Conservation (phyloP, 2,888 invertebrate genomes). For the Microplitis deprimator region DNA sequence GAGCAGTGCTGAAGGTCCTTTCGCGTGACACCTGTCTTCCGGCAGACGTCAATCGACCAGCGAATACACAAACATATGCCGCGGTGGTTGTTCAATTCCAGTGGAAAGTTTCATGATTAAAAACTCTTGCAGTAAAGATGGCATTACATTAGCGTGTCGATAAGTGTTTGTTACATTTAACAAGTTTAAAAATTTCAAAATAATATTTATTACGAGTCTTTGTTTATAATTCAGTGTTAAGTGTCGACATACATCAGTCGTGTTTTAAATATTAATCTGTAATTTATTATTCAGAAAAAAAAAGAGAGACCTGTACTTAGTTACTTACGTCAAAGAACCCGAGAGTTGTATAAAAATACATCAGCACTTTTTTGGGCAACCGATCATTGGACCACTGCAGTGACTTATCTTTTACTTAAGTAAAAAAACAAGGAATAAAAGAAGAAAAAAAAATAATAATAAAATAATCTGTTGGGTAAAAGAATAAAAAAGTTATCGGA, state of each 20-base stretch:
- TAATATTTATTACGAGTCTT: background rate
- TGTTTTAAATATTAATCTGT: background rate
- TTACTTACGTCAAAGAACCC: background rate
- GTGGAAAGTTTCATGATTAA: slow-evolving; percentile 31
- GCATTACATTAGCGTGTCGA: slow-evolving; percentile 34
- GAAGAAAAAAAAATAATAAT: background rate
- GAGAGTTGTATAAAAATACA: background rate
- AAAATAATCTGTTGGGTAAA: background rate
- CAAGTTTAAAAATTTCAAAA: background rate
- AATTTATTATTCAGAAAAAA: background rate
- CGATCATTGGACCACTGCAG: background rate
- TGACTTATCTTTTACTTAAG: background rate
- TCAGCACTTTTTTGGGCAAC: background rate
- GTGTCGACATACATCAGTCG: background rate
- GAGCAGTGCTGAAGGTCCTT: background rate
- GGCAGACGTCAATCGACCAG: slow-evolving; percentile 11
- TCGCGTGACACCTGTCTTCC: slow-evolving; percentile 27
- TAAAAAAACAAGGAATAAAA: background rate
- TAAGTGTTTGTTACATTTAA: slow-evolving; percentile 6
- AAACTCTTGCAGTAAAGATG: slow-evolving; percentile 18
- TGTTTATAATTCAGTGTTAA: background rate
- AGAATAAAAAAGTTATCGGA: background rate
- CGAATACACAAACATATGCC: slow-evolving; percentile 28
- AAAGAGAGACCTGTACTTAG: background rate
- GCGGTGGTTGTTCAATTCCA: background rate